Percentiles rank a stretch among this genome's conserved stretches.
phyloP scores from a whole-genome alignment of 35 echinoderm and acorn worm species.

The Nesometra sesokonis region DNA sequence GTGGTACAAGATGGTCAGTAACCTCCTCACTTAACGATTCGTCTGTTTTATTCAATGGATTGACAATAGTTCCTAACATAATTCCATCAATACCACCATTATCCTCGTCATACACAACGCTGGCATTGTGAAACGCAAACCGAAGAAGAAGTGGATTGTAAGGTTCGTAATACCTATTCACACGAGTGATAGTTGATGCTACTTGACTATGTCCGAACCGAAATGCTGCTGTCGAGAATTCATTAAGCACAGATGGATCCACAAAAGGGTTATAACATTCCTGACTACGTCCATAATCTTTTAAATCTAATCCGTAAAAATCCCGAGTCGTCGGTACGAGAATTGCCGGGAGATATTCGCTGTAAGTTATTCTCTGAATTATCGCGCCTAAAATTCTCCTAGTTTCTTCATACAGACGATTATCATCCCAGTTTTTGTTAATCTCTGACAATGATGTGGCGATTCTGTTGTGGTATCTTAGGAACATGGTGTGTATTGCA shows the following conservation, averaged over 20 bases:
- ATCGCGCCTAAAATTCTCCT: conserved; percentile 13
- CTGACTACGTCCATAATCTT: background rate
- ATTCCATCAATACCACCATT: conserved; percentile 64
- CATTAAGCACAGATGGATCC: conserved; percentile 26
- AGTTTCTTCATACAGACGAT: conserved; percentile 26
- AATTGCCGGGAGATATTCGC: conserved; percentile 23
- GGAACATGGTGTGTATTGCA: conserved; percentile 37
- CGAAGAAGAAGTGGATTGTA: conserved; percentile 18
- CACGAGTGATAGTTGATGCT: background rate
- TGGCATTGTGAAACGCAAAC: conserved; percentile 75
- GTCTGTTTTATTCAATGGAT: conserved; percentile 43
- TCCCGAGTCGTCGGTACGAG: background rate
- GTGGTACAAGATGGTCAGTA: conserved; percentile 51
- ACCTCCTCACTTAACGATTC: conserved; percentile 20
- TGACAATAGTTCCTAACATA: conserved; percentile 41
- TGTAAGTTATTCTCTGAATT: conserved; percentile 37
- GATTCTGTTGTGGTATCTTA: conserved; percentile 27
- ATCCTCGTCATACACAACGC: conserved; percentile 31
- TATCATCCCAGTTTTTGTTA: conserved; percentile 23
- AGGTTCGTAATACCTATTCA: conserved; percentile 4
- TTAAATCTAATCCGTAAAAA: background rate
- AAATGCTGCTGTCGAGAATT: conserved; percentile 29
- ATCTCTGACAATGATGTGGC: conserved; percentile 11
- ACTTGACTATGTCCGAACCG: conserved; percentile 42
- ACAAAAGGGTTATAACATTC: background rate